phyloP scores from a whole-genome alignment of 2,797 vertebrate genomes.

The Phrynocephalus forsythii region DNA sequence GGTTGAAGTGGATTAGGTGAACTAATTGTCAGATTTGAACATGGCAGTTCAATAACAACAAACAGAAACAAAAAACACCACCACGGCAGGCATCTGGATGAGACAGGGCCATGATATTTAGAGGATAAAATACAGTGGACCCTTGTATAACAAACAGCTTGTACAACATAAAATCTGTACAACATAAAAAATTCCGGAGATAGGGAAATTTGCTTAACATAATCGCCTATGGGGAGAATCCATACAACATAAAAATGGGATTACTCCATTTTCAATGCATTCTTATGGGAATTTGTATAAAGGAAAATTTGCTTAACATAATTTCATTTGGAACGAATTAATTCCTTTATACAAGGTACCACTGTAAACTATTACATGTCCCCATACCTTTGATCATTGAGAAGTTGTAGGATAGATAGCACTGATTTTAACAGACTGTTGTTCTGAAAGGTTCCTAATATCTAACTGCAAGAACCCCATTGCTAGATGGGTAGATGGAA shows the following conservation, averaged over 20 bases:
- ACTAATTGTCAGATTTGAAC: neutral
- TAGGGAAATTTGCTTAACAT: too few species aligned
- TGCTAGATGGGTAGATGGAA: constrained; percentile 24
- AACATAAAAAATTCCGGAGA: too few species aligned
- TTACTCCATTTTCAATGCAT: too few species aligned
- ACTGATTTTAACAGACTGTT: neutral
- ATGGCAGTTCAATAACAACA: neutral
- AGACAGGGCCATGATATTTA: neutral
- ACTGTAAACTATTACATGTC: neutral
- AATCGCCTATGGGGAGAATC: too few species aligned
- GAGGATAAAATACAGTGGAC: neutral
- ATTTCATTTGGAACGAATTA: too few species aligned
- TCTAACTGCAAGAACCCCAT: constrained; percentile 5
- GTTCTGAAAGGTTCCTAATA: neutral
- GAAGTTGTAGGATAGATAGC: neutral
- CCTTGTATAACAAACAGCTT: too few species aligned
- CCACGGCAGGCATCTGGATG: neutral
- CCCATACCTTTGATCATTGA: neutral
- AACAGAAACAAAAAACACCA: too few species aligned
- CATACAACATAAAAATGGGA: too few species aligned
- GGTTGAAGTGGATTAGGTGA: neutral
- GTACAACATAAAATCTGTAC: too few species aligned
- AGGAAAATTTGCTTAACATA: too few species aligned
- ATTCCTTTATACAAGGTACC: too few species aligned
- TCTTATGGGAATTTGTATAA: too few species aligned